phyloP scores from a whole-genome alignment of 2,888 invertebrate species.

The Himalopsyche japonica region DNA sequence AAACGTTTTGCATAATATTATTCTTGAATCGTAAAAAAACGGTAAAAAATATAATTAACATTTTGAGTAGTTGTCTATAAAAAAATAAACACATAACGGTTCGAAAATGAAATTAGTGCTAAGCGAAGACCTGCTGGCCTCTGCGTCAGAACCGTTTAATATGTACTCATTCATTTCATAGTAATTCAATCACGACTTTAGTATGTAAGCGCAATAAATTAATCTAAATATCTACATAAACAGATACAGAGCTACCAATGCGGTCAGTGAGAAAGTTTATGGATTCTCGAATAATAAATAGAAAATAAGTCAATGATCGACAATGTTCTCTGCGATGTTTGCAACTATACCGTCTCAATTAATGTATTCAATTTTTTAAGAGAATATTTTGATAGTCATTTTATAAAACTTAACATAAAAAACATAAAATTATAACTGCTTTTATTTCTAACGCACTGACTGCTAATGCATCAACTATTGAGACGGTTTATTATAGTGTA shows the following conservation, averaged over 20 bases:
- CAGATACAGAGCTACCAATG: not conserved
- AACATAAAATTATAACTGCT: too few relatives aligned
- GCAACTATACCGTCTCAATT: too few relatives aligned
- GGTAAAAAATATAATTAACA: not conserved
- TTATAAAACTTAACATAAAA: too few relatives aligned
- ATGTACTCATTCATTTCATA: not conserved
- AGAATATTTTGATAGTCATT: too few relatives aligned
- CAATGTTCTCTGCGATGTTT: not conserved
- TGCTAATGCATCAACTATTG: too few relatives aligned
- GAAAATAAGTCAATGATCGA: not conserved
- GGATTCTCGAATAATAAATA: not conserved
- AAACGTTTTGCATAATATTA: not conserved
- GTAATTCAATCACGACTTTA: not conserved
- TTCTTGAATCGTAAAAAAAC: not conserved
- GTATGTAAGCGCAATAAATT: not conserved
- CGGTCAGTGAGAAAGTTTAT: not conserved
- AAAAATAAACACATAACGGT: not conserved
- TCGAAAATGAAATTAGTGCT: not conserved
- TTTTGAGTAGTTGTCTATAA: not conserved
- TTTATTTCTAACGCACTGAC: too few relatives aligned
- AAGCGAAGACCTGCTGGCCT: not conserved
- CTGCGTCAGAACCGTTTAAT: not conserved
- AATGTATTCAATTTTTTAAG: too few relatives aligned
- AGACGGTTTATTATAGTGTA: too few relatives aligned
- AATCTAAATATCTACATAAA: not conserved